Base-by-base conservation (phyloP, 2,113 vertebrate genomes). In the Limanda limanda region DNA sequence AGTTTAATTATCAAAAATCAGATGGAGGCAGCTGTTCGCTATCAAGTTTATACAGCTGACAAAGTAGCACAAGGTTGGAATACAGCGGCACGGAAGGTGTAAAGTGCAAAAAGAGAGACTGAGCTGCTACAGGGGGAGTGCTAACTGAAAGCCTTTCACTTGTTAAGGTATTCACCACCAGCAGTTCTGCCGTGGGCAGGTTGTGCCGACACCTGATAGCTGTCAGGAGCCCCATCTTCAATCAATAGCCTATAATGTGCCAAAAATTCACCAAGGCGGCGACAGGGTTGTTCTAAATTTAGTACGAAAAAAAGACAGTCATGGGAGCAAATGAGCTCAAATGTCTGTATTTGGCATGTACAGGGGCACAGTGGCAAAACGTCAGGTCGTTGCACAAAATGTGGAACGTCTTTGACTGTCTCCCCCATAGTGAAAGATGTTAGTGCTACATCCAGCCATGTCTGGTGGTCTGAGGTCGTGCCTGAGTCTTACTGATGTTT, bases 401-500 rank as follows among this genome's bases (percentile, higher is more conserved):
- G 65, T 68, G 83, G 42, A 82, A 86, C n/a, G 24, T 86, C 75
- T 82, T 57, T 71, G 71, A 76, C 57, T 58, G 40, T 57, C 54
- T 21, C 51, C 23, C 48, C 56, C 58, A 54, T 78, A 82, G 75
- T 61, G 73, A 86, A 87, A 80, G 76, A 70, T 76, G 74, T 81
- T 65, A 81, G 82, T 56, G 72, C 79, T 85, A 61, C 74, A 79
- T 61, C 51, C 35, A 73, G 62, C 68, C 40, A 60, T 10, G 83
- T 87, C 78, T 81, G 51, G 69, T 84, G 79, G 79, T 85, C 81
- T 82, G 83, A 80, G 84, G 81, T 78, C 71, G 78, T 73, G 76
- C 73, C 42, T 0, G 24, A 63, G 76, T 67, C 79, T 87, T 24
- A 5, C 58, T 89, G 77, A 45, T 61, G 78, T 87, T 91, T 85